Base-by-base conservation (phyloP, 2,888 invertebrate species). In the Steinernema scapterisci region DNA sequence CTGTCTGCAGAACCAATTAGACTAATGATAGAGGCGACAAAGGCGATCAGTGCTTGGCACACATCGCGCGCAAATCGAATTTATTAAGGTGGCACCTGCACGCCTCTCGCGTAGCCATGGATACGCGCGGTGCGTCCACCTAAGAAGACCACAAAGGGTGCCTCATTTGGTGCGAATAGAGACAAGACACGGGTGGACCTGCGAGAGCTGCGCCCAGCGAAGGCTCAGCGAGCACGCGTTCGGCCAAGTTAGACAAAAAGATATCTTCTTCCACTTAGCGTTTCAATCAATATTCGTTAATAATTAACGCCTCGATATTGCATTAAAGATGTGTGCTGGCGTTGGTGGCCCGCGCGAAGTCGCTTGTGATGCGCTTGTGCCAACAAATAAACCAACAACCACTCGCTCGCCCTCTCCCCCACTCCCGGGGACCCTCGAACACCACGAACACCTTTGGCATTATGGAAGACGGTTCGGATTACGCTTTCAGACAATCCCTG, bases 231-330 rank as follows among this genome's bases (percentile, higher is more conserved):
- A n/a, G n/a, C n/a, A n/a, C n/a, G n/a, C n/a, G n/a, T n/a, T n/a
- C 48, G 48, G 63, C 31, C 31, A 63, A 63, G 63, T 63, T 63
- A 9, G 11, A 63, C 63, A 63, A 48, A 63, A 63, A 63, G 63
- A 27, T 63, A 63, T 63, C 63, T 63, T 63, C 63, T 63, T 63
- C 63, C 63, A 63, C 63, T 63, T 63, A 63, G 63, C 63, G 63
- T 63, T 63, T 27, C 63, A 63, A 63, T 63, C 63, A 63, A 63
- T 63, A 63, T 63, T 38, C 27, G 63, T 31, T 63, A 63, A 63
- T 63, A 63, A 63, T 63, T 63, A 63, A 63, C 11, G 63, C 63
- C 31, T 63, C 63, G 38, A 63, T 63, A 63, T 63, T 63, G 27
- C 63, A 63, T 63, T 63, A 38, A 38, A 38, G 38, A 38, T 38